These are phyloP conservation scores for Eunapius fragilis DNA, from an alignment of 37 sponge, comb jelly and placozoan genomes.

Conservation along the genomic window DNA sequence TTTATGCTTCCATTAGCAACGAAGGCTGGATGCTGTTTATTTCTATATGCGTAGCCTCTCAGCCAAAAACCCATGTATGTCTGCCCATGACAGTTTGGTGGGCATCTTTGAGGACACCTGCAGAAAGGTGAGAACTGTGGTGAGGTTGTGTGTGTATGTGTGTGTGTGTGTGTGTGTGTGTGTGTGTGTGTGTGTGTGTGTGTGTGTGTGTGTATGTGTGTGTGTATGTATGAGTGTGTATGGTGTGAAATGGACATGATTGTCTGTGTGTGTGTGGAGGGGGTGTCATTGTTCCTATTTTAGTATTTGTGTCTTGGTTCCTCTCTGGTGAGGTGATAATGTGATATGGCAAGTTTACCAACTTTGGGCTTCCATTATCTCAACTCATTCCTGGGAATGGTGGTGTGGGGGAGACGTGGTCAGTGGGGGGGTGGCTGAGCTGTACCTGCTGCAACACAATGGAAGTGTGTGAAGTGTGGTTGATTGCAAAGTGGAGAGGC, in stretches of 20 bases:
- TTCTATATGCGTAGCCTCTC: constrained; percentile 81
- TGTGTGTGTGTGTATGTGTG: not conserved
- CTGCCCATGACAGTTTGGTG: constrained; percentile 83
- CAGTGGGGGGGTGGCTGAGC: not conserved
- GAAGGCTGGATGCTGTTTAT: constrained; percentile 81
- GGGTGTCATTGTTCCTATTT: not conserved
- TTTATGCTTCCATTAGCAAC: constrained; percentile 45
- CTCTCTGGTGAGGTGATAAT: not conserved
- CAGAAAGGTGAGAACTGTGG: constrained; percentile 54
- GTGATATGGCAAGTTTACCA: not conserved
- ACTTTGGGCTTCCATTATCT: not conserved
- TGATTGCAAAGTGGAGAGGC: too few species aligned
- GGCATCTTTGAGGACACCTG: constrained; percentile 69
- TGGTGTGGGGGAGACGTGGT: not conserved
- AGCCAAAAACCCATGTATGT: constrained; percentile 65
- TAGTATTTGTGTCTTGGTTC: not conserved
- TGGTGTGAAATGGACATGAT: too few species aligned
- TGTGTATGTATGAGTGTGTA: too few species aligned
- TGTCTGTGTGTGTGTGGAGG: not conserved
- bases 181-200: not conserved
- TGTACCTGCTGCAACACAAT: not conserved
- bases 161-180: too few species aligned
- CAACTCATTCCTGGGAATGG: not conserved
- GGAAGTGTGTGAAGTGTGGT: not conserved
- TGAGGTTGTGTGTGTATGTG: not conserved